phyloP scores from a whole-genome alignment of 2,797 vertebrate species.

The Propithecus deckenii region DNA sequence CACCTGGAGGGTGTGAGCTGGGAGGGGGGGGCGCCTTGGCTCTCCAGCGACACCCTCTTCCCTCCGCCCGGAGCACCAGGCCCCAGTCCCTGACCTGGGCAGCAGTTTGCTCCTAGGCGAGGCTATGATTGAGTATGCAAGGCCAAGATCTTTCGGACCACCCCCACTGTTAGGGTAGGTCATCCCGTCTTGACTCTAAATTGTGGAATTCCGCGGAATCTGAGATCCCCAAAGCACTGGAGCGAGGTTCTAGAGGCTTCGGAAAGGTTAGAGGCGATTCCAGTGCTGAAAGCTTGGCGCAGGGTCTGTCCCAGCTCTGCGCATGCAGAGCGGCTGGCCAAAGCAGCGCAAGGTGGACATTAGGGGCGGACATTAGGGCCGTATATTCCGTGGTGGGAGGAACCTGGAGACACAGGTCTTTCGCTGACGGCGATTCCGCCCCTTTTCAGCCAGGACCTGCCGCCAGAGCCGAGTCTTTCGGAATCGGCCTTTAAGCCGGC shows the following conservation, averaged over 20 bases:
- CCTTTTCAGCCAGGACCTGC: no score
- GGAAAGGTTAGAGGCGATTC: not conserved
- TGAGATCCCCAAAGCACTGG: not conserved
- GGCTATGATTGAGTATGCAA: not conserved
- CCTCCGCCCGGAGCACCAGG: not conserved
- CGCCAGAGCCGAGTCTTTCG: fast-evolving
- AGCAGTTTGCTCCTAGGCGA: not conserved
- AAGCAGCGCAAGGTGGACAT: not conserved
- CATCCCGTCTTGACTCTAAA: not conserved
- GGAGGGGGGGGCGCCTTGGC: fast-evolving
- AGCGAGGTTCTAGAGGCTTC: not conserved
- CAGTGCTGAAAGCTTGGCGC: not conserved
- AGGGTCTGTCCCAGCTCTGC: not conserved
- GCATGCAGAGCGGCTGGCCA: fast-evolving
- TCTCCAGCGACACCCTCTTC: not conserved
- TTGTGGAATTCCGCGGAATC: not conserved
- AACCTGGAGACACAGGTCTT: not conserved
- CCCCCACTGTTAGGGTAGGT: not conserved
- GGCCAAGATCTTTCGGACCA: not conserved
- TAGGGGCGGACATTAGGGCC: no score
- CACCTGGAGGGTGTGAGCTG: not conserved
- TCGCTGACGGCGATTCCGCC: fast-evolving
- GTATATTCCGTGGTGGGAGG: fast-evolving
- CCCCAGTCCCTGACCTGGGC: not conserved
- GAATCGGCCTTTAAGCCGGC: not conserved